A percentile compares a stretch with the other conserved stretches of the same genome.
phyloP scores from a whole-genome alignment of 2,888 invertebrate species.

The Drosophila meridionalis region DNA sequence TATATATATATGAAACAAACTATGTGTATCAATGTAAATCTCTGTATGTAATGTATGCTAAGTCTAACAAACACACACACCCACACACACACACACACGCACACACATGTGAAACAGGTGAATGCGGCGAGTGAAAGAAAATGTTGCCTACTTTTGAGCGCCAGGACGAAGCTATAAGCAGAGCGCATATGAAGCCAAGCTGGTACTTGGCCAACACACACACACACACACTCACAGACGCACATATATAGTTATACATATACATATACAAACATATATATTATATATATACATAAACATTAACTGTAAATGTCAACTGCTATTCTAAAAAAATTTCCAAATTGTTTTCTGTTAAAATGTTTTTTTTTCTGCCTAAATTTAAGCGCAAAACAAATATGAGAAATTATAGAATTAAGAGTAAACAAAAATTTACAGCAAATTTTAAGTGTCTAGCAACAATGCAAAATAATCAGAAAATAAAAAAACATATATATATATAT shows the following conservation, averaged over 20 bases:
- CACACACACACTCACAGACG: constrained; percentile 18
- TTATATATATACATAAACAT: neutral
- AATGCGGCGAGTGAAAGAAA: constrained; percentile 15
- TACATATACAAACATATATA: constrained; percentile 2
- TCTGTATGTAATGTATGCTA: constrained; percentile 67
- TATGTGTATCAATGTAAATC: constrained; percentile 64
- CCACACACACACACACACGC: constrained; percentile 10
- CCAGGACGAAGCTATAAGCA: constrained; percentile 15
- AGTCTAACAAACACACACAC: constrained; percentile 36
- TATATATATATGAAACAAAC: constrained; percentile 1
- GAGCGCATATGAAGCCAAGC: constrained; percentile 47
- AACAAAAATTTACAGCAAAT: neutral
- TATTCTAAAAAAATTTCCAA: constrained; percentile 1
- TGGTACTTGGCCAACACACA: constrained; percentile 60
- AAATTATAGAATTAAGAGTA: neutral
- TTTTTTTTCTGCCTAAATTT: neutral
- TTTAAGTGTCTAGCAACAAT: constrained; percentile 34
- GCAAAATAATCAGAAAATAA: constrained; percentile 18
- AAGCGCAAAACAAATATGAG: neutral
- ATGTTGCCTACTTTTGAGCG: constrained; percentile 48
- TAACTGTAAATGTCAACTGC: constrained; percentile 13
- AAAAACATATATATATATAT: neutral
- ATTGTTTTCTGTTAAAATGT: neutral
- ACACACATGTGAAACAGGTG: neutral
- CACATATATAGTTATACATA: constrained; percentile 11